phyloP scores from a whole-genome alignment of 30 jellyfish, hydroid and myxozoan genomes.

The Aurelia aurita complex sp. Pacific region DNA sequence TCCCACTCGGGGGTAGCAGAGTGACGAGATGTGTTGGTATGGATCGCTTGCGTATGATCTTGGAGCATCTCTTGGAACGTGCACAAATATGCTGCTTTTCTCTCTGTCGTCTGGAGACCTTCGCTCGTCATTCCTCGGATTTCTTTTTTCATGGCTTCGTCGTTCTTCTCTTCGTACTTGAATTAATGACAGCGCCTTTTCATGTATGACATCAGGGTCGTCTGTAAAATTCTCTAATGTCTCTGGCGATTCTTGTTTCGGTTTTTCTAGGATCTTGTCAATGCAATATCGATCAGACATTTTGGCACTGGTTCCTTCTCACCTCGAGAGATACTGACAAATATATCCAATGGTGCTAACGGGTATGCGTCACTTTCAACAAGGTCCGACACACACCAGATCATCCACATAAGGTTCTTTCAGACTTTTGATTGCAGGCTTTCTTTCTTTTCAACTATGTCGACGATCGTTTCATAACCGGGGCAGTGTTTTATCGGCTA shows the following conservation, averaged over 20 bases:
- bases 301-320: neutral
- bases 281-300: slow-evolving; percentile 60
- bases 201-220: neutral
- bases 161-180: neutral
- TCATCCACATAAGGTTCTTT: neutral
- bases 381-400: neutral
- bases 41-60: slow-evolving; percentile 13
- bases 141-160: neutral
- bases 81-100: slow-evolving; percentile 11
- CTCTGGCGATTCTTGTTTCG: neutral
- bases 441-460: no score
- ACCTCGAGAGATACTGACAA: neutral
- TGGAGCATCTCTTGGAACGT: slow-evolving; percentile 35
- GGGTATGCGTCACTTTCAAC: neutral
- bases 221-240: neutral
- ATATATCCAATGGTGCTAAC: neutral
- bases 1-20: slow-evolving; percentile 16
- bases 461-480: no score
- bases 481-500: no score
- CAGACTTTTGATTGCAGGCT: no score
- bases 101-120: neutral
- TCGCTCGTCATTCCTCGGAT: neutral
- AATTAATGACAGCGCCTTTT: neutral
- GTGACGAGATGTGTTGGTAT: slow-evolving; percentile 10
- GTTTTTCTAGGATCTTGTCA: slow-evolving; percentile 43